These are phyloP conservation scores for Nyleta sp. DNA, from an alignment of 2,888 invertebrate species.

Conservation along the genomic window DNA sequence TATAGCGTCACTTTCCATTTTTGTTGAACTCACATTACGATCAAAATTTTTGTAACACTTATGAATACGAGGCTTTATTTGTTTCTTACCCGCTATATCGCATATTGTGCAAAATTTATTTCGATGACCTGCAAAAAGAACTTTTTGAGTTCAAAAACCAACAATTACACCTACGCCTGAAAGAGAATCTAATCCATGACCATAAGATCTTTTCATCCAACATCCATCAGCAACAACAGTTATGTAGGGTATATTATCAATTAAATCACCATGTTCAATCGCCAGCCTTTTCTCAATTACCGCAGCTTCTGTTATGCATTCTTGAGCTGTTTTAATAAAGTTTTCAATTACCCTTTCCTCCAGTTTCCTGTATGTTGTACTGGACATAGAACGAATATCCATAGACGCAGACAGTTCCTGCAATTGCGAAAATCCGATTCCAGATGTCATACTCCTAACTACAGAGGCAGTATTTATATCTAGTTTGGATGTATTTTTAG, in stretches of 20 bases:
- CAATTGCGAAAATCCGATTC: constrained; percentile 21
- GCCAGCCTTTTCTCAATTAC: constrained; percentile 48
- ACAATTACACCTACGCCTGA: constrained; percentile 54
- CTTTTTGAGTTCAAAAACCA: constrained; percentile 59
- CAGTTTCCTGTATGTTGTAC: constrained; percentile 9
- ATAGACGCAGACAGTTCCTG: constrained; percentile 14
- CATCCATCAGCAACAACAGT: constrained; percentile 49
- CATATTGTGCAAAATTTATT: constrained; percentile 69
- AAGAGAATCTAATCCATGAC: constrained; percentile 45
- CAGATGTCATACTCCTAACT: constrained; percentile 6
- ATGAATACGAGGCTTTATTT: constrained; percentile 52
- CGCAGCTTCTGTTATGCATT: constrained; percentile 47
- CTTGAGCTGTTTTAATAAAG: constrained; percentile 6
- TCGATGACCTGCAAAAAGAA: constrained; percentile 68
- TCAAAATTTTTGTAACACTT: constrained; percentile 71
- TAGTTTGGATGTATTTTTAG: neutral
- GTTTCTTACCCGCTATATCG: constrained; percentile 27
- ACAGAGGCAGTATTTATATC: constrained; percentile 21
- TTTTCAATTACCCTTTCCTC: constrained; percentile 7
- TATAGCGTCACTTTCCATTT: constrained; percentile 68
- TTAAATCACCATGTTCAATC: constrained; percentile 36
- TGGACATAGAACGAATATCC: constrained; percentile 16
- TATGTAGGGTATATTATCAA: constrained; percentile 53
- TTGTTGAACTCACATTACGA: constrained; percentile 66
- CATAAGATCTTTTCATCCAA: constrained; percentile 59